Evolutionary conservation across 1,140 invertebrate genomes (phyloP), one percentile per base, ranked within the genome.

Genomic region (Drosophila ambigua): DNA sequence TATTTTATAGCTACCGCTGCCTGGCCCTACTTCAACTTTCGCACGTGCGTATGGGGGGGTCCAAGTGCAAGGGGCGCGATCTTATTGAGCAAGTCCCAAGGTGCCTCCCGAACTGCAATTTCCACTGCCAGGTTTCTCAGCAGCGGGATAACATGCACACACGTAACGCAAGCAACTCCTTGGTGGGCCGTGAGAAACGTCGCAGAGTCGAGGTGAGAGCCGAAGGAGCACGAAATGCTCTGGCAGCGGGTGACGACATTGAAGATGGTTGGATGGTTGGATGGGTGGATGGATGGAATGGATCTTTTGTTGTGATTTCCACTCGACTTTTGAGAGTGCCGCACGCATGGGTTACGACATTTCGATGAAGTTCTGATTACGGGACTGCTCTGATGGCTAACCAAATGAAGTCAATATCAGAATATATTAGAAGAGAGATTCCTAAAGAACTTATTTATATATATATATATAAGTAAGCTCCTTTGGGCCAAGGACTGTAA

Each of bases 11-110:
- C 51, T 11, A 35, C 31, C 31, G 31, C 20, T 20, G 20, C 20
- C 31, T 11, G 31, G 20, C 16, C 28, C 35, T 24, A 58, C 52
- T 59, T 50, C 72, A 62, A 88, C 45, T 71, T 90, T 87, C 87
- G 87, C 87, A 90, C 79, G 79, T 90, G 87, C 67, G 71, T 90
- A 77, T 87, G 87, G 87, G 87, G 87, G 87, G 87, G 87, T 90
- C 87, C 59, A 20, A 20, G 16, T 53, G 43, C 9, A 64, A 62
- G 78, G 64, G 74, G 73, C 72, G 69, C 66, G 66, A 69, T 68
- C 63, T 55, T 61, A 41, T 49, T 6, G 63, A 16, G 48, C 51
- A 35, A 11, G 45, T 63, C 48, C 65, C 48, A 77, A 77, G 72
- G 72, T 69, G 72, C 53, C 52, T 44, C 44, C 43, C 24, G 24